Evolutionary conservation across 2,888 invertebrate species (phyloP), one percentile per base, ranked within the genome.

Genomic region (Diadegma fenestrale): DNA sequence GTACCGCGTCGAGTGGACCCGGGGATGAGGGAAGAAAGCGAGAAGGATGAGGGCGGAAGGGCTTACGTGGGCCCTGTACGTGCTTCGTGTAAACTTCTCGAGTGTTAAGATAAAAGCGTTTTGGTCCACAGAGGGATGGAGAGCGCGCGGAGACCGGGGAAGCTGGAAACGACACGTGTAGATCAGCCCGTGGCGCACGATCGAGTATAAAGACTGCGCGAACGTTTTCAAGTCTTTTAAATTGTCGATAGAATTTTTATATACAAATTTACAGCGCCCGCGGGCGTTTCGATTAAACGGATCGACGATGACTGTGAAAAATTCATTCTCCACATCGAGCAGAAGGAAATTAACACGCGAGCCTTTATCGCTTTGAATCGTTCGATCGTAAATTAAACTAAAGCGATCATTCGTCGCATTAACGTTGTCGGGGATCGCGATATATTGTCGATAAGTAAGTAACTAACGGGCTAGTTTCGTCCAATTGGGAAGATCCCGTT

Each of bases 91-190:
- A 63, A 63, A 61, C 69, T 48, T 79, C 72, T 78, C 73, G 26
- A 75, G 78, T 75, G 68, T 63, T 22, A 7, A 75, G 85, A 78
- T 85, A 81, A 81, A 85, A 82, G 78, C 78, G 19, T 85, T 82
- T 45, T 78, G 69, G 69, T 68, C 75, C 64, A 64, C 54, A 75
- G 73, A 37, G 51, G 58, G 22, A 66, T 51, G 58, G 58, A 26
- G n/a, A 51, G 48, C 6, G 7, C n/a, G 48, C 17, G n/a, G 14
- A 63, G 45, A 68, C 19, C 5, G 76, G 63, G 63, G 64, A 12
- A 66, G 51, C 26, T 43, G 61, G n/a, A n/a, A n/a, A 37, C 14
- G 30, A 77, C 64, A 71, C 69, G 77, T 82, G 82, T 64, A 41
- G 43, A 26, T 63, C 68, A 26, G 66, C 58, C 26, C 58, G 26